These are phyloP conservation scores for Adrianichthys oophorus DNA, from an alignment of 2,797 vertebrate species.

Conservation along the genomic window DNA sequence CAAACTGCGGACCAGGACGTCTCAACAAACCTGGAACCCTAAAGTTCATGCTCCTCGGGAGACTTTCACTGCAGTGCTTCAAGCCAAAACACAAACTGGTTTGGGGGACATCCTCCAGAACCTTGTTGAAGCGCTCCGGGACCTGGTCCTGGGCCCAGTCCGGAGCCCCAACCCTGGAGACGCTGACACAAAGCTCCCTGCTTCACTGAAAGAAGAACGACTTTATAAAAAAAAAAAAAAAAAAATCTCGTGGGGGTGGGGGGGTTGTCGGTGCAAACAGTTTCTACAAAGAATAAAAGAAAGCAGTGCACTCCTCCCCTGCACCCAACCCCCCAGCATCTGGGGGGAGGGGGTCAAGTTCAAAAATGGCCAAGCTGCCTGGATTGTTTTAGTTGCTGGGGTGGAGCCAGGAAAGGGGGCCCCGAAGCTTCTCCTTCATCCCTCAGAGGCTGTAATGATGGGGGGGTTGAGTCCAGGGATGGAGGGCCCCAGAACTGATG, in stretches of 20 bases:
- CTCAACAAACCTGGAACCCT: too few species aligned
- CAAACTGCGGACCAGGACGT: too few species aligned
- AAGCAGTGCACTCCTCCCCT: conserved; percentile 71
- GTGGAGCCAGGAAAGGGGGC: conserved; percentile 16
- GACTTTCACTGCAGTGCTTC: too few species aligned
- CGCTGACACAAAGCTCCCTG: too few species aligned
- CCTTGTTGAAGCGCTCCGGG: too few species aligned
- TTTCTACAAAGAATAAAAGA: conserved; percentile 52
- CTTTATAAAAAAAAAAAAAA: conserved; percentile 70
- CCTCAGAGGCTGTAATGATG: conserved; percentile 23
- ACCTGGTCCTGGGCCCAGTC: too few species aligned
- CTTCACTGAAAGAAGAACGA: too few species aligned
- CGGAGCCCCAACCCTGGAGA: too few species aligned
- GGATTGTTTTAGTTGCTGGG: conserved; percentile 58
- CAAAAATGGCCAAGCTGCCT: conserved; percentile 80
- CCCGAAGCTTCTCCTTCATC: conserved; percentile 52
- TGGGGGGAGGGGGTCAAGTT: conserved; percentile 64
- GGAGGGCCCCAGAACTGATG: conserved; percentile 20
- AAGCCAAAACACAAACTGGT: too few species aligned
- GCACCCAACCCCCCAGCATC: conserved; percentile 8
- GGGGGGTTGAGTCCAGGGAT: conserved; percentile 53
- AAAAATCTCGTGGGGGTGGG: too few species aligned
- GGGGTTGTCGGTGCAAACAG: conserved; percentile 48
- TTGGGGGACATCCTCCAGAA: too few species aligned
- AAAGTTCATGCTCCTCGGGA: too few species aligned